These are phyloP conservation scores for Ophion slaviceki DNA, from an alignment of 2,888 invertebrate species.

Conservation along the genomic window DNA sequence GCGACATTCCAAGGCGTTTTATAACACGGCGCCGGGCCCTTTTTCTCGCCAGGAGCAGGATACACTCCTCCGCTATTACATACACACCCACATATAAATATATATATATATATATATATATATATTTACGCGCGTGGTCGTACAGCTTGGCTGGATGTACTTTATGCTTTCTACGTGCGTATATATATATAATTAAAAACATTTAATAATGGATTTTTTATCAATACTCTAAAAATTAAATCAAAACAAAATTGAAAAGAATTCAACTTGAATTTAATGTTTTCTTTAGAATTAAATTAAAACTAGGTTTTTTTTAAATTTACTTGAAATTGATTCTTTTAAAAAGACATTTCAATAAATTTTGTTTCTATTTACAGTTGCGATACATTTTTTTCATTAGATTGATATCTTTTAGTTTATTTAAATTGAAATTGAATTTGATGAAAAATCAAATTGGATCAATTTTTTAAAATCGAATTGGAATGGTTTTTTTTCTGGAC, in stretches of 20 bases:
- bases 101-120: neutral
- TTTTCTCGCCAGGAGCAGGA: slow-evolving; percentile 51
- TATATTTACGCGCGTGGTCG: slow-evolving; percentile 25
- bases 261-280: too few relatives aligned
- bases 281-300: too few relatives aligned
- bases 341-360: too few relatives aligned
- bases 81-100: neutral
- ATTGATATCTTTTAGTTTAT: neutral
- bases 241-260: too few relatives aligned
- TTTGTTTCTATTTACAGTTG: too few relatives aligned
- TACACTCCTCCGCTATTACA: neutral
- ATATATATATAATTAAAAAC: neutral
- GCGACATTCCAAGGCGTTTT: slow-evolving; percentile 64
- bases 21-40: slow-evolving; percentile 53
- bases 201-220: neutral
- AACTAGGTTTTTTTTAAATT: too few relatives aligned
- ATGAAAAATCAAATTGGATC: neutral
- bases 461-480: neutral
- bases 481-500: neutral
- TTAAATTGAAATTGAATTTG: neutral
- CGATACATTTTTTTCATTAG: too few relatives aligned
- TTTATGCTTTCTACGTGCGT: slow-evolving; percentile 12
- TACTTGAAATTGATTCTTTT: too few relatives aligned
- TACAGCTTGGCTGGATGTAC: slow-evolving; percentile 29
- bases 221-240: too few relatives aligned